Conservation (phyloP, 2,113 vertebrate species). For the Pedetes capensis region DNA sequence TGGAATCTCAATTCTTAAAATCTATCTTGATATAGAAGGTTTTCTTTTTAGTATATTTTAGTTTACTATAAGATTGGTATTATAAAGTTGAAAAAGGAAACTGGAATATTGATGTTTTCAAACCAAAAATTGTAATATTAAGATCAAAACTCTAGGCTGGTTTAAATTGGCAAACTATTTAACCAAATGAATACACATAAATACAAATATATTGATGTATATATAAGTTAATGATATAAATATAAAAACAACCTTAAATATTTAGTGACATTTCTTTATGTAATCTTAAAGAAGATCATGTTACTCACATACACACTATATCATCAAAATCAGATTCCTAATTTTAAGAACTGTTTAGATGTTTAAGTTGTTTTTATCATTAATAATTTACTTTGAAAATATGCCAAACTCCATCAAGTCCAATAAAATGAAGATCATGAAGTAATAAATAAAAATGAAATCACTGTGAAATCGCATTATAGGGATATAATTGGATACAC, state of each 20-base stretch:
- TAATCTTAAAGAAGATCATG: background rate
- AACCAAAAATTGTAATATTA: conserved; percentile 14
- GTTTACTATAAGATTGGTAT: background rate
- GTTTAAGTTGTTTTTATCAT: conserved; percentile 51
- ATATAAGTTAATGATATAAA: too few relatives aligned
- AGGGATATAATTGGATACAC: conserved; percentile 74
- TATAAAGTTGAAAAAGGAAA: conserved; percentile 32
- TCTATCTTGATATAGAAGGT: background rate
- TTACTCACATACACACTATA: background rate
- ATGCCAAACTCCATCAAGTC: conserved; percentile 39
- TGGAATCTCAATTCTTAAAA: background rate
- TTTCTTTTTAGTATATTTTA: background rate
- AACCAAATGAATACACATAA: background rate
- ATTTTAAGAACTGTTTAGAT: conserved; percentile 47
- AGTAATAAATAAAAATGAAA: conserved; percentile 76
- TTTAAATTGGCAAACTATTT: background rate
- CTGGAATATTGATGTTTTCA: background rate
- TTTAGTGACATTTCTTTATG: background rate
- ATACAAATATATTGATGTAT: background rate
- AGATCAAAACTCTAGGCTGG: background rate
- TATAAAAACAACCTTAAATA: background rate
- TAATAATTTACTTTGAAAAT: conserved; percentile 67
- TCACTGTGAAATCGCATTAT: conserved; percentile 69
- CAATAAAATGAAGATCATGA: conserved; percentile 64
- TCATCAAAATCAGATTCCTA: background rate